These are phyloP conservation scores for Cladopsammia gracilis DNA, from an alignment of 64 coral and sea anemone genomes.

Conservation along the genomic window DNA sequence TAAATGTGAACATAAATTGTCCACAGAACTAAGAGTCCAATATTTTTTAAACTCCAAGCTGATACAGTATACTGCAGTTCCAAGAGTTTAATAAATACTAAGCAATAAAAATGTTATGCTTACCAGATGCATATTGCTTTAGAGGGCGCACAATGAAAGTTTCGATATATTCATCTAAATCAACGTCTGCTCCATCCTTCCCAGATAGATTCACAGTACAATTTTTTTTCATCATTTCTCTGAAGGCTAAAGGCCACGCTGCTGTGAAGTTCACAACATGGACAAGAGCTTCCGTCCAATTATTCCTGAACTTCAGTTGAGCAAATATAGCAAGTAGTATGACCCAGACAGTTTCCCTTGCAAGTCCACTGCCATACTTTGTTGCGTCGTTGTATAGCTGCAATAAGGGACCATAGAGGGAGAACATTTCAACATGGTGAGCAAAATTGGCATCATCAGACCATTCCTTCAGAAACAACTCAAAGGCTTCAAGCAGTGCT, in stretches of 20 bases:
- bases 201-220: conserved; percentile 32
- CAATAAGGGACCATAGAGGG: conserved; percentile 12
- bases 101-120: no score
- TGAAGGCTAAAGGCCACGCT: conserved; percentile 42
- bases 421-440: conserved; percentile 19
- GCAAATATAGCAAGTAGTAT: conserved; percentile 47
- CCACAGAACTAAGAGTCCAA: no score
- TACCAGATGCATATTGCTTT: neutral
- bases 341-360: conserved; percentile 46
- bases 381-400: neutral
- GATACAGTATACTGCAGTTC: neutral
- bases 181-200: conserved; percentile 25
- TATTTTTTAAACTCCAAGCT: no score
- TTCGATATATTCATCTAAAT: conserved; percentile 56
- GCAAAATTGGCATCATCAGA: neutral
- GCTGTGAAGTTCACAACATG: conserved; percentile 53
- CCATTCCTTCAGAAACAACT: neutral
- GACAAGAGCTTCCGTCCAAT: conserved; percentile 51
- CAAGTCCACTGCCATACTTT: neutral
- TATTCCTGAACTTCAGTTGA: conserved; percentile 14
- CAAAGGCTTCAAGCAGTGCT: neutral
- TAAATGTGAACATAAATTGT: no score
- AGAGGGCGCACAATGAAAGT: conserved; percentile 2
- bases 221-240: conserved; percentile 52
- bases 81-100: neutral